These are phyloP conservation scores for Napeogenes sylphis DNA, from an alignment of 2,888 invertebrate species.

Conservation along the genomic window DNA sequence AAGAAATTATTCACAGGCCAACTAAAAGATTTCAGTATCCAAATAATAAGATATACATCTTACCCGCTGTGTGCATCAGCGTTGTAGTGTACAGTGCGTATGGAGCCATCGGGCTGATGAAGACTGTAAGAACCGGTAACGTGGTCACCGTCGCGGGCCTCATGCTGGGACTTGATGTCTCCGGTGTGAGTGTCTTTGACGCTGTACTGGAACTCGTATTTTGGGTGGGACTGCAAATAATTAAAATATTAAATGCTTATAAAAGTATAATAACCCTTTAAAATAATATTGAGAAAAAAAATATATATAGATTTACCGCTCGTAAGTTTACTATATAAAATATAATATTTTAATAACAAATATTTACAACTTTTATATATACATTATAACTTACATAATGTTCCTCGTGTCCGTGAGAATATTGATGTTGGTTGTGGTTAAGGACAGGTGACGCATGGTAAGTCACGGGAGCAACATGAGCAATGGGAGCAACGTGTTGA, in stretches of 20 bases:
- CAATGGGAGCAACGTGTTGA: conserved; percentile 23
- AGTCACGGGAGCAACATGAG: conserved; percentile 31
- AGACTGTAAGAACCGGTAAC: conserved; percentile 66
- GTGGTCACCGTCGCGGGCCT: conserved; percentile 63
- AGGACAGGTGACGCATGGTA: conserved; percentile 24
- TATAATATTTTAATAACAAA: neutral
- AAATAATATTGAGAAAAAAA: too few relatives aligned
- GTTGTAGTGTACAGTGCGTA: conserved; percentile 65
- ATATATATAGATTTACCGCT: too few relatives aligned
- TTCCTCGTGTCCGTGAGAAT: conserved; percentile 42
- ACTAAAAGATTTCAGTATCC: too few relatives aligned
- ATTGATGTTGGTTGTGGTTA: conserved; percentile 36
- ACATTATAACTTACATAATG: conserved; percentile 45
- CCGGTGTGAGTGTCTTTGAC: conserved; percentile 68
- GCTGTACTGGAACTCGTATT: conserved; percentile 43
- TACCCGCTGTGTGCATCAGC: conserved; percentile 54
- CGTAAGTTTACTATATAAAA: too few relatives aligned
- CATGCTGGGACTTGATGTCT: conserved; percentile 70
- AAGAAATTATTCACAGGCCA: too few relatives aligned
- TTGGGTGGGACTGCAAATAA: conserved; percentile 34
- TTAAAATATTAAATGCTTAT: neutral
- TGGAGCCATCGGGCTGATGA: conserved; percentile 67
- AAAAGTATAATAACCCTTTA: neutral
- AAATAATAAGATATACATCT: neutral
- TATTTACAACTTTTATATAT: neutral